Evolutionary conservation across 2,888 invertebrate species (phyloP).

Genomic region (Priocnemis perturbator): DNA sequence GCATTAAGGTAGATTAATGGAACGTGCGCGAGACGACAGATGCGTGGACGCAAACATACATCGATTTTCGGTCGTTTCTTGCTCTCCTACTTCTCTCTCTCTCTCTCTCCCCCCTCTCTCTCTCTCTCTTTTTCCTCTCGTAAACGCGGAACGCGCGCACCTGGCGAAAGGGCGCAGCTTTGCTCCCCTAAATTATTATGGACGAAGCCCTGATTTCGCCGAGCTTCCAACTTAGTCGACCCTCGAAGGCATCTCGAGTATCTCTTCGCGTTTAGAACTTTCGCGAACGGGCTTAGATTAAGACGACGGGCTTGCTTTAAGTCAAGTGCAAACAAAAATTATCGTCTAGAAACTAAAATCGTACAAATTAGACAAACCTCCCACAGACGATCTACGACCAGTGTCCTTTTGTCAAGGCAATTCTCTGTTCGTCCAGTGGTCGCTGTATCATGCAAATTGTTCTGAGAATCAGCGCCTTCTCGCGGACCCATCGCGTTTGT

Average conservation of each 20-base stretch:
- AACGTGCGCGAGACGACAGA: slow-evolving; percentile 61
- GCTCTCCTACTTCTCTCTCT: slow-evolving; percentile 29
- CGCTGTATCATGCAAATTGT: slow-evolving; percentile 18
- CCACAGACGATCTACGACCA: no score
- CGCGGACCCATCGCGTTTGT: slow-evolving; percentile 18
- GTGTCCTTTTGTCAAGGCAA: neutral
- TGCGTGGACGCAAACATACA: slow-evolving; percentile 57
- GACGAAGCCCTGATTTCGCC: slow-evolving; percentile 35
- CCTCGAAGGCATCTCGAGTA: slow-evolving; percentile 15
- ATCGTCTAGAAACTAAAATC: no score
- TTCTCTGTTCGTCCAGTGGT: slow-evolving; percentile 1
- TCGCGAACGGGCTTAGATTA: no score
- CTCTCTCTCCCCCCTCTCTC: slow-evolving; percentile 10
- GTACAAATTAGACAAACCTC: no score
- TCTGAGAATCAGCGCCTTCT: slow-evolving; percentile 21
- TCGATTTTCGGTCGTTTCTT: slow-evolving; percentile 47
- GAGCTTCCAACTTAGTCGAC: slow-evolving; percentile 14
- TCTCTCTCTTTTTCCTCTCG: slow-evolving; percentile 40
- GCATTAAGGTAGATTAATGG: slow-evolving; percentile 65
- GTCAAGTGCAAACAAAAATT: no score
- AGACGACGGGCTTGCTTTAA: no score
- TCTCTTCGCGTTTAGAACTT: neutral
- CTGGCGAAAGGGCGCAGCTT: slow-evolving; percentile 9
- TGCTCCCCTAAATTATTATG: slow-evolving; percentile 39
- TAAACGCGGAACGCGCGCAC: slow-evolving; percentile 1